Percentiles rank a stretch among this genome's conserved stretches.
Conservation (phyloP, 2,113 vertebrate species). For the Crotophaga sulcirostris region DNA sequence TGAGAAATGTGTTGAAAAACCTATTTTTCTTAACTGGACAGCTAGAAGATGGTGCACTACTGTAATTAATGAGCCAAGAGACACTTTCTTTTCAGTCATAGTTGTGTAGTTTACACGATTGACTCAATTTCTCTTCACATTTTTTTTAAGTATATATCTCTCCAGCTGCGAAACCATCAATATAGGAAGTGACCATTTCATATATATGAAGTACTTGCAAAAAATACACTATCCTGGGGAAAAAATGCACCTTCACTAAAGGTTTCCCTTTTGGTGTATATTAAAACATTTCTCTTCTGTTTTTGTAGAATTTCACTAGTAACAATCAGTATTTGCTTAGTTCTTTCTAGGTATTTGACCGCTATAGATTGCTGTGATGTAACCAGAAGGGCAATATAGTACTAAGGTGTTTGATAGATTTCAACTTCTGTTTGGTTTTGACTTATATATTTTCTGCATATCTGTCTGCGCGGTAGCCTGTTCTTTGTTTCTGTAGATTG, state of each 20-base stretch:
- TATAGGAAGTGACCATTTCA: background rate
- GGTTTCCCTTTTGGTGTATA: background rate
- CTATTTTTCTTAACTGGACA: background rate
- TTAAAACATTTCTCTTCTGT: background rate
- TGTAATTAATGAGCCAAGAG: background rate
- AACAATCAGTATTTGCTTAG: background rate
- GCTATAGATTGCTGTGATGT: background rate
- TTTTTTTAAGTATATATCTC: background rate
- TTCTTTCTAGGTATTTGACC: background rate
- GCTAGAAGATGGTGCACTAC: background rate
- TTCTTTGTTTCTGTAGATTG: background rate
- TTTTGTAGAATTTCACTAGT: background rate
- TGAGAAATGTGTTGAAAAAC: background rate
- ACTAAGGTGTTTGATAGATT: background rate
- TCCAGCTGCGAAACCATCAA: background rate
- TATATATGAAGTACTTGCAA: background rate
- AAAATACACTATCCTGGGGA: background rate
- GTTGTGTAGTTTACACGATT: background rate
- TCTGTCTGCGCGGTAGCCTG: background rate
- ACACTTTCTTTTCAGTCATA: background rate
- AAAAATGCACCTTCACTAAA: background rate
- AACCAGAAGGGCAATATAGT: background rate
- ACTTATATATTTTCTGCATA: background rate
- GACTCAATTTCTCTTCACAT: background rate
- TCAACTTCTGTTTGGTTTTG: background rate